These are phyloP conservation scores for Pantala flavescens DNA, from an alignment of 1,140 invertebrate species.

Conservation along the genomic window DNA sequence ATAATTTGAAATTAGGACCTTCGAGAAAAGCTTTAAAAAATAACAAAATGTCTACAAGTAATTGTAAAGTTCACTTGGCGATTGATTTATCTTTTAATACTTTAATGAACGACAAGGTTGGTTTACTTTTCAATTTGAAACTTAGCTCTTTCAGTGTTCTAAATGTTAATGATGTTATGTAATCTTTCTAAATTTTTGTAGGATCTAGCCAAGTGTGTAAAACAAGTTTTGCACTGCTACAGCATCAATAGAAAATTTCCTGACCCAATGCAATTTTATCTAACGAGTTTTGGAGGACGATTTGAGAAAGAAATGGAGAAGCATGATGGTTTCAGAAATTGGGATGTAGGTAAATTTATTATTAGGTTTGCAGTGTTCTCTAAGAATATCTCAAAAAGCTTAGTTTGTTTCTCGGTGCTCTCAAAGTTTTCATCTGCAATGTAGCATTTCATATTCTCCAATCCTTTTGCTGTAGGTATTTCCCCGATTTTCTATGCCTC, in stretches of 20 bases:
- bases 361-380: no score
- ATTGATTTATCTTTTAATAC: constrained; percentile 90
- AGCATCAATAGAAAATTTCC: constrained; percentile 74
- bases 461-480: no score
- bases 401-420: no score
- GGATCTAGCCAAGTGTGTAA: constrained; percentile 80
- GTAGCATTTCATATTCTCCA: no score
- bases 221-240: constrained; percentile 89
- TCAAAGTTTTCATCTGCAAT: no score
- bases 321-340: constrained; percentile 82
- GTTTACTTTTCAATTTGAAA: constrained; percentile 17
- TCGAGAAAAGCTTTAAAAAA: constrained; percentile 71
- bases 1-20: constrained; percentile 56
- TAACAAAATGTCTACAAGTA: constrained; percentile 61
- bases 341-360: constrained; percentile 63
- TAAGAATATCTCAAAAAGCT: no score
- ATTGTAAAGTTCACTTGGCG: constrained; percentile 61
- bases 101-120: constrained; percentile 74
- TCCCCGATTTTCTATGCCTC: no score
- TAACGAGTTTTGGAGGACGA: constrained; percentile 68
- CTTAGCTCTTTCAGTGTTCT: background rate
- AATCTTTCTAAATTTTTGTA: constrained; percentile 27
- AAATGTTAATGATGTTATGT: constrained; percentile 6
- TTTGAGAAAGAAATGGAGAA: constrained; percentile 57
- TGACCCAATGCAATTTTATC: constrained; percentile 76